Percentiles rank a stretch among this genome's conserved stretches.
phyloP scores from a whole-genome alignment of 2,888 invertebrate species.

The Hylaea fasciaria region DNA sequence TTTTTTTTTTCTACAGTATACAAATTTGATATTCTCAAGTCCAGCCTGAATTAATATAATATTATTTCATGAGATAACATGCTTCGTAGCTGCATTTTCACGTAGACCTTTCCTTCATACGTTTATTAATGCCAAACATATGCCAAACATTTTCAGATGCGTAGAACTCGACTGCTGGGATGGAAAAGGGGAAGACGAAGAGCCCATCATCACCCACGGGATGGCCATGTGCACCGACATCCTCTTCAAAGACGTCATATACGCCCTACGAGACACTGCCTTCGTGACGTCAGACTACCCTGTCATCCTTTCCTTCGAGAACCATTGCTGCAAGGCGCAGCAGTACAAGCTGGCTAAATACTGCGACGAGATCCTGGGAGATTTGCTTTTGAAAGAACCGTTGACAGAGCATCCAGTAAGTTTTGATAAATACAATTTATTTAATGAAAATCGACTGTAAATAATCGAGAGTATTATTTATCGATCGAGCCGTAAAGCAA shows the following conservation, averaged over 20 bases:
- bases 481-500: too few relatives aligned
- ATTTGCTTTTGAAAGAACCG: conserved; percentile 94
- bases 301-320: conserved; percentile 99
- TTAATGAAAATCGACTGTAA: too few relatives aligned
- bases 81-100: too few relatives aligned
- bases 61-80: too few relatives aligned
- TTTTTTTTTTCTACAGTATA: too few relatives aligned
- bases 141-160: conserved; percentile 86
- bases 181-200: conserved; percentile 98
- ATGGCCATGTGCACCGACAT: conserved; percentile 99
- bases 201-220: conserved; percentile 99
- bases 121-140: too few relatives aligned
- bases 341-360: conserved; percentile 99
- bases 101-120: too few relatives aligned
- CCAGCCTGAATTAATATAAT: too few relatives aligned
- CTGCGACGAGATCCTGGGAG: conserved; percentile 98
- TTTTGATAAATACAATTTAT: conserved; percentile 25
- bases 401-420: conserved; percentile 94
- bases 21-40: too few relatives aligned
- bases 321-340: conserved; percentile 99
- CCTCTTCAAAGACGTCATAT: conserved; percentile 98
- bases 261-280: conserved; percentile 98
- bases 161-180: conserved; percentile 99
- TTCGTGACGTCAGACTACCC: conserved; percentile 99
- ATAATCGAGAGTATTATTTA: too few relatives aligned